Base-by-base conservation (phyloP, 1,140 invertebrate species). In the Leptopilina boulardi region DNA sequence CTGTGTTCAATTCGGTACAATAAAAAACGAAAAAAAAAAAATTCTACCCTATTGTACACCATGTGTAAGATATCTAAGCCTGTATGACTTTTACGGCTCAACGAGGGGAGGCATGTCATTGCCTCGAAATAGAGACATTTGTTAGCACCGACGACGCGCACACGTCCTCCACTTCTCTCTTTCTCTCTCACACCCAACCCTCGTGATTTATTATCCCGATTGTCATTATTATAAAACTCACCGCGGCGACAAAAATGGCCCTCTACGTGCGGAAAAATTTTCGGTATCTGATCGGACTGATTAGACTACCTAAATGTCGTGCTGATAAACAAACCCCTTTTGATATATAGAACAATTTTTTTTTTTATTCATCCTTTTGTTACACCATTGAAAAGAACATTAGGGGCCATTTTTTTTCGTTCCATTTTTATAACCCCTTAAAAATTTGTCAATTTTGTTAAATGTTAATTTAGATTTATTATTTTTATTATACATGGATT, bases 131-230 rank as follows among this genome's bases (percentile, higher is more conserved):
- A 86, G 83, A 87, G 85, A 87, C 85, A 87, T 88, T 88, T 87
- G 86, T 87, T 87, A 86, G 78, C 85, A 78, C 80, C 78, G 80
- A 85, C 84, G 3, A 18, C 80, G 82, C 72, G 59, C 72, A 59
- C 51, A 1, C 13, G n/a, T 18, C 54, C 23, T 70, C 66, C 70
- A 34, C 73, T 56, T 66, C 71, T 75, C 78, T 66, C 77, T 73
- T 66, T 54, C 42, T 74, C 73, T 77, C 82, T 81, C 76, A 78
- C 51, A 73, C 75, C 77, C 77, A 80, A 85, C 86, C 86, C 86
- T 81, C 80, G 78, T 87, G 86, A 87, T 88, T 87, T 88, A 88
- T 87, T 77, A 79, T 86, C 80, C 72, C 83, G 85, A 88, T 88
- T 86, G 87, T 87, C 85, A 87, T 88, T 88, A 88, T 83, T 79